phyloP scores from a whole-genome alignment of 1,140 invertebrate genomes.

The Dreissena polymorpha region DNA sequence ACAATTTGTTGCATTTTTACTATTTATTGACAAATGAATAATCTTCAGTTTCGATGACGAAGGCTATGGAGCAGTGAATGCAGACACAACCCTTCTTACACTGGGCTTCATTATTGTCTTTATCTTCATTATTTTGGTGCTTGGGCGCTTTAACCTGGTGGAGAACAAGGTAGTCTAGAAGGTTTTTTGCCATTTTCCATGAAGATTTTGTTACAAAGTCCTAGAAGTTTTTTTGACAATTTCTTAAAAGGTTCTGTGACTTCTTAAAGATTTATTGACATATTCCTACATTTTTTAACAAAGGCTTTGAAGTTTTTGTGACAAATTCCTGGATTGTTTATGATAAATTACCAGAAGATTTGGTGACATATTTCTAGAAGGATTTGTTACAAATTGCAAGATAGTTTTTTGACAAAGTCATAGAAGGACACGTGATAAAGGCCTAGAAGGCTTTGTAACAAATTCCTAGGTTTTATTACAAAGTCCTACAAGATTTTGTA shows the following conservation, averaged over 20 bases:
- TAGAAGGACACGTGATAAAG: too few relatives aligned
- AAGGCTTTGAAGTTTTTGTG: too few relatives aligned
- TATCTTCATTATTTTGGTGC: conserved; percentile 86
- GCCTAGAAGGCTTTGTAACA: too few relatives aligned
- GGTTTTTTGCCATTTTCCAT: background rate
- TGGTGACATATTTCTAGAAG: too few relatives aligned
- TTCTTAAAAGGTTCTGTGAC: too few relatives aligned
- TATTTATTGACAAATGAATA: background rate
- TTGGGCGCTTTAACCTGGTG: conserved; percentile 88
- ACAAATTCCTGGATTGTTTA: background rate
- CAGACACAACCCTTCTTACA: conserved; percentile 86
- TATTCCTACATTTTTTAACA: too few relatives aligned
- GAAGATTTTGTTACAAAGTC: background rate
- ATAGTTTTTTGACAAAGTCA: too few relatives aligned
- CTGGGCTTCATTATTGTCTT: conserved; percentile 87
- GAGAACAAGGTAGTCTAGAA: conserved; percentile 83
- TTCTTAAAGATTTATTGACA: too few relatives aligned
- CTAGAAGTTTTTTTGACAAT: too few relatives aligned
- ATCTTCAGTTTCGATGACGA: conserved; percentile 76
- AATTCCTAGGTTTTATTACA: too few relatives aligned
- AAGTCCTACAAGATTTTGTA: background rate
- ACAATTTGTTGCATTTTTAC: too few relatives aligned
- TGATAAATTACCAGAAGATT: background rate
- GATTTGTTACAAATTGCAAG: too few relatives aligned
- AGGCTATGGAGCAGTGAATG: conserved; percentile 82